phyloP scores from a whole-genome alignment of 2,888 invertebrate genomes.

The Doris montereyensis region DNA sequence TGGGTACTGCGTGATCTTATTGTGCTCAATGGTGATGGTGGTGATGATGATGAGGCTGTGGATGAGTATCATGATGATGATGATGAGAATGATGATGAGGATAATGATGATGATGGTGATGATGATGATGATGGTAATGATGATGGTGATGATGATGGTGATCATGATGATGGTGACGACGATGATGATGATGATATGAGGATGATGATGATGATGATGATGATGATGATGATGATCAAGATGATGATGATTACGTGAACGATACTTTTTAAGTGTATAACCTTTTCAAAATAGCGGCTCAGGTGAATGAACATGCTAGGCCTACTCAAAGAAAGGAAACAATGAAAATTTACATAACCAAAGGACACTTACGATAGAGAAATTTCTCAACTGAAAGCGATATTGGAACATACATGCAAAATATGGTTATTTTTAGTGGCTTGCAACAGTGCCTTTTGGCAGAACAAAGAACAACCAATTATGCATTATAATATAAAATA shows the following conservation, averaged over 20 bases:
- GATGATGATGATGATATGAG: constrained; percentile 23
- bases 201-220: constrained; percentile 29
- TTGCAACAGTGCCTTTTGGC: too few relatives aligned
- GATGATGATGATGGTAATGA: constrained; percentile 41
- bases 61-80: constrained; percentile 35
- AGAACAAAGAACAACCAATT: too few relatives aligned
- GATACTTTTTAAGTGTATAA: too few relatives aligned
- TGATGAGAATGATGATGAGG: constrained; percentile 34
- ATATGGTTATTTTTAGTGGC: too few relatives aligned
- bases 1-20: constrained; percentile 40
- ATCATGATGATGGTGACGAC: background rate
- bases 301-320: too few relatives aligned
- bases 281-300: too few relatives aligned
- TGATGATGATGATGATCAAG: constrained; percentile 23
- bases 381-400: too few relatives aligned
- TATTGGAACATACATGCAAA: too few relatives aligned
- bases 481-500: too few relatives aligned
- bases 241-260: constrained; percentile 9
- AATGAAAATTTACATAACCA: too few relatives aligned
- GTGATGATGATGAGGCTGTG: background rate
- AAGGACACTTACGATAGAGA: too few relatives aligned
- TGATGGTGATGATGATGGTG: constrained; percentile 38
- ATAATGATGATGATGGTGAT: constrained; percentile 41
- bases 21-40: background rate
- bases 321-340: too few relatives aligned